Conservation (phyloP, 1,140 invertebrate species). For the Neomicropteryx cornuta region DNA sequence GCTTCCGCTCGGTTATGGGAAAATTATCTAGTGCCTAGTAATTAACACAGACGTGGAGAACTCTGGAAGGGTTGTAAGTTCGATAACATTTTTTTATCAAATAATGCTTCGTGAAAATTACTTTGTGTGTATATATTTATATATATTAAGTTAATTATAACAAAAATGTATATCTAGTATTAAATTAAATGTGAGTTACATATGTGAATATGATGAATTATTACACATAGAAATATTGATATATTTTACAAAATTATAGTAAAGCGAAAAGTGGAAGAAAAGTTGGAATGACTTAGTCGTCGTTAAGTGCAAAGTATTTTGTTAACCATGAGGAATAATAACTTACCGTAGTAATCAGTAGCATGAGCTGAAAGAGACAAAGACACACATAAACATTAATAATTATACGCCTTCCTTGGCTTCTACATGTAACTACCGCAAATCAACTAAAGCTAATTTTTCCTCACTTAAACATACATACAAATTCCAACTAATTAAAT, state of each 20-base stretch:
- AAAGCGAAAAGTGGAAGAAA: too few relatives aligned
- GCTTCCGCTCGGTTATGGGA: too few relatives aligned
- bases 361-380: slow-evolving; percentile 78
- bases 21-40: too few relatives aligned
- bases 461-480: not conserved
- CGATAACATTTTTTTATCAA: slow-evolving; percentile 5
- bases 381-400: slow-evolving; percentile 45
- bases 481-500: not conserved
- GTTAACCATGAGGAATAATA: slow-evolving; percentile 61
- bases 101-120: slow-evolving; percentile 15
- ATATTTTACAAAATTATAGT: too few relatives aligned
- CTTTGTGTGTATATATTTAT: too few relatives aligned
- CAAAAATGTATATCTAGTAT: too few relatives aligned
- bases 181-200: too few relatives aligned
- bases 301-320: slow-evolving; percentile 19
- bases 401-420: slow-evolving; percentile 1
- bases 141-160: too few relatives aligned
- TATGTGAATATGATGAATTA: too few relatives aligned
- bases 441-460: slow-evolving; percentile 1
- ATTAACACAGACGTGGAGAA: slow-evolving; percentile 31
- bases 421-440: not conserved
- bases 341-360: slow-evolving; percentile 99
- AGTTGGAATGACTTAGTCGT: slow-evolving; percentile 15
- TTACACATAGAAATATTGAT: too few relatives aligned
- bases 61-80: slow-evolving; percentile 32